These are phyloP conservation scores for Microctonus hyperodae DNA, from an alignment of 2,888 invertebrate species.

Conservation along the genomic window DNA sequence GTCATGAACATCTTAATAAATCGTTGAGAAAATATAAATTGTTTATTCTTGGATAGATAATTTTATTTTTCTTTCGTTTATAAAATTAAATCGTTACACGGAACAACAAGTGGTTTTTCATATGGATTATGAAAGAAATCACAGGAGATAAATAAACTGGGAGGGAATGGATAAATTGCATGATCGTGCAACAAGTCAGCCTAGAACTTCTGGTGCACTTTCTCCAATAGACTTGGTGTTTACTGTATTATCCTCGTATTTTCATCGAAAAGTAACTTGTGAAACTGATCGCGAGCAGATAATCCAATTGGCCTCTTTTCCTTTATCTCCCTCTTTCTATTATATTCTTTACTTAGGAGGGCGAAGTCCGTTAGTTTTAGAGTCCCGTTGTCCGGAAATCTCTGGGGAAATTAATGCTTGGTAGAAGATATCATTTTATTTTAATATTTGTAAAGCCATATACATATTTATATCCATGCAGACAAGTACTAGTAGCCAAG, in stretches of 20 bases:
- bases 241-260: background rate
- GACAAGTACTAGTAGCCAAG: background rate
- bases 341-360: background rate
- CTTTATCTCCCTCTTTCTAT: constrained; percentile 8
- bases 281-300: constrained; percentile 26
- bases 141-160: background rate
- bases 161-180: constrained; percentile 12
- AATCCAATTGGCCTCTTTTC: constrained; percentile 24
- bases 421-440: constrained; percentile 19
- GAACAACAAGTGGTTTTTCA: background rate
- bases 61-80: background rate
- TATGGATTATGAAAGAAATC: background rate
- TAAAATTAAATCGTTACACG: background rate
- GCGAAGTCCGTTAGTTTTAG: constrained; percentile 23
- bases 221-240: constrained; percentile 9
- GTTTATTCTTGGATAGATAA: background rate
- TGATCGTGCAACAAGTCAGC: constrained; percentile 19
- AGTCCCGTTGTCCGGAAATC: constrained; percentile 33
- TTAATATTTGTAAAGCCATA: constrained; percentile 7
- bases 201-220: constrained; percentile 23
- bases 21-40: no score
- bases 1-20: background rate
- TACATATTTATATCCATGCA: background rate
- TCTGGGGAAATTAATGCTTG: constrained; percentile 29
- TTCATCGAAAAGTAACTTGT: constrained; percentile 18